Evolutionary conservation across 37 sponge, comb jelly and placozoan genomes (phyloP).

Genomic region (Petrosia ficiformis): DNA sequence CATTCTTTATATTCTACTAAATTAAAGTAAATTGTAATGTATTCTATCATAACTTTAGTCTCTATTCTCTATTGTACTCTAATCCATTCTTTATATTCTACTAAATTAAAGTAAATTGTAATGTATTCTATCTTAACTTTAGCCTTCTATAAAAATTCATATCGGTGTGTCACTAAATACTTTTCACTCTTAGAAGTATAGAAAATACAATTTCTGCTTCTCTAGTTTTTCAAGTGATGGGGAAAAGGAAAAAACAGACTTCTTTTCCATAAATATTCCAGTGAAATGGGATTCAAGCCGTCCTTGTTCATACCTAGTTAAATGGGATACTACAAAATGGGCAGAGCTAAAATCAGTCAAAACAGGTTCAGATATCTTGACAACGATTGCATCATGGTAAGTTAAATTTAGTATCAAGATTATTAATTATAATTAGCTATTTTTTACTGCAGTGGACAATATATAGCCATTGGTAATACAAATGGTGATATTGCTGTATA

Average conservation of each 20-base stretch:
- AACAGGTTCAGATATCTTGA: not conserved
- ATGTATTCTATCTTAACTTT: too few relatives aligned
- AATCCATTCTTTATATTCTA: too few relatives aligned
- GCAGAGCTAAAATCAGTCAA: not conserved
- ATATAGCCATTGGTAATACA: not conserved
- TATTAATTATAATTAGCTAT: not conserved
- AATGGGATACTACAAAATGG: not conserved
- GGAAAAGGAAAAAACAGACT: not conserved
- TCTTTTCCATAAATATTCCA: not conserved
- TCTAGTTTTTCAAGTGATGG: conserved; percentile 3
- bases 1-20: too few relatives aligned
- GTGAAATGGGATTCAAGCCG: not conserved
- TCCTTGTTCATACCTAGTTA: not conserved
- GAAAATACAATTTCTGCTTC: not conserved
- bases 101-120: too few relatives aligned
- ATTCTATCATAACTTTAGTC: too few relatives aligned
- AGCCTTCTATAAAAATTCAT: not conserved
- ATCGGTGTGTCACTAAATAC: too few relatives aligned
- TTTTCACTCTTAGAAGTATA: too few relatives aligned
- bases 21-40: too few relatives aligned
- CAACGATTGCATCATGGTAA: not conserved
- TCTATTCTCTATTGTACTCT: too few relatives aligned
- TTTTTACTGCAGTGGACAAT: not conserved
- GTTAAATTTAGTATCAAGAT: not conserved
- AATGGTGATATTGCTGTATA: not conserved